Evolutionary conservation across 1,140 invertebrate species (phyloP), one percentile per base, ranked within the genome.

Genomic region (Formica exsecta): DNA sequence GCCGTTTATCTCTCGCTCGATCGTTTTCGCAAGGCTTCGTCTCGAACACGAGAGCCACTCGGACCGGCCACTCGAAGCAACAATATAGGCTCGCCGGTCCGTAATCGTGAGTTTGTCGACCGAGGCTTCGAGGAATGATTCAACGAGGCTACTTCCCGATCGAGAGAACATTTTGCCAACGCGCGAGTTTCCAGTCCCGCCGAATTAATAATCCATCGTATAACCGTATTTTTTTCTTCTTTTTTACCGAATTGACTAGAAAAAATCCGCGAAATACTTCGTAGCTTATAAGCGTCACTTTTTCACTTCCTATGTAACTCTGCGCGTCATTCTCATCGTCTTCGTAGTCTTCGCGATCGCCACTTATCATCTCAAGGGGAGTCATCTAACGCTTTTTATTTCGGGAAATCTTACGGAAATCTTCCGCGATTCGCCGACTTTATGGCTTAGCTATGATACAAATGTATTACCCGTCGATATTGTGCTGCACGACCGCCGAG

Each of bases 391-490:
- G 77, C 48, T 9, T 66, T 68, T 57, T 77, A 44, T 36, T 22
- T 16, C n/a, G 51, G 32, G 65, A 44, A 51, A 81, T 51, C 29
- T 73, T n/a, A 59, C 44, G 70, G 48, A 51, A 19, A 51, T 57
- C 57, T 66, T 64, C 84, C 83, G 70, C 22, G 13, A 11, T 48
- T 48, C 36, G 48, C 22, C 25, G 25, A 51, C 44, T 61, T 65
- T 29, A 29, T 48, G 48, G 66, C 66, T 85, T 87, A 84, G 85
- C 68, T 87, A 79, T 85, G 86, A 70, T 88, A 88, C 74, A 91
- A 91, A 87, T 80, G 83, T 91, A 91, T 92, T 92, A 91, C 91
- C 92, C 91, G 92, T 92, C 89, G 89, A 91, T 88, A 92, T 91
- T 92, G 88, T 91, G 89, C 91, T 74, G 87, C 80, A 64, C 91